These are phyloP conservation scores for Nephila pilipes DNA, from an alignment of 1,140 invertebrate species.

Conservation along the genomic window DNA sequence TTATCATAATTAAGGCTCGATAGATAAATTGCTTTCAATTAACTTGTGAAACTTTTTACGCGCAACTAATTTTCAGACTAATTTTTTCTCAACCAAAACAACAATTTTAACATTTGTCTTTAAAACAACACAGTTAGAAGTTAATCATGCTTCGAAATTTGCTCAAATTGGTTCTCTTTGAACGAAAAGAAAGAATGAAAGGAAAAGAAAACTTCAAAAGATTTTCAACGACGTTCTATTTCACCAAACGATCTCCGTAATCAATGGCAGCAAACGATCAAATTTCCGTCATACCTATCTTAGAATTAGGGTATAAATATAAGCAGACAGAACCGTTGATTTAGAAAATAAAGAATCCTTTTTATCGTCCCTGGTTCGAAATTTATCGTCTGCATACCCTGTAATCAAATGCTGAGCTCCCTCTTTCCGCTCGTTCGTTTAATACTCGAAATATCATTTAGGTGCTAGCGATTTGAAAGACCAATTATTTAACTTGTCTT, in stretches of 20 bases:
- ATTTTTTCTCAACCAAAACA: too few relatives aligned
- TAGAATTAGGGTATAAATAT: not conserved
- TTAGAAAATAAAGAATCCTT: not conserved
- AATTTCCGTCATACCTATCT: not conserved
- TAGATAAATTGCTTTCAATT: too few relatives aligned
- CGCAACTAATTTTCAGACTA: too few relatives aligned
- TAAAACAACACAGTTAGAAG: too few relatives aligned
- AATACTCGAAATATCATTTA: constrained; percentile 7
- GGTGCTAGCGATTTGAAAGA: not conserved
- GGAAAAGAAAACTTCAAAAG: not conserved
- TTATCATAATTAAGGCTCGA: too few relatives aligned
- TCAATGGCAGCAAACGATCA: not conserved
- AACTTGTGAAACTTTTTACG: too few relatives aligned
- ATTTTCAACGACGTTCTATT: not conserved
- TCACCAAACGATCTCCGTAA: not conserved
- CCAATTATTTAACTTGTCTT: constrained; percentile 5
- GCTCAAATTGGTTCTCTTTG: not conserved
- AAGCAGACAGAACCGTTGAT: not conserved
- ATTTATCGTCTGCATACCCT: not conserved
- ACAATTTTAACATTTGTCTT: too few relatives aligned
- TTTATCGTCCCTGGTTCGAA: not conserved
- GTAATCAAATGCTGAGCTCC: not conserved
- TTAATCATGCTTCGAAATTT: too few relatives aligned
- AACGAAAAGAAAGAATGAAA: not conserved
- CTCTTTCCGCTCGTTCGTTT: not conserved